Conservation (phyloP, 2,113 vertebrate genomes). For the Engraulis encrasicolus region DNA sequence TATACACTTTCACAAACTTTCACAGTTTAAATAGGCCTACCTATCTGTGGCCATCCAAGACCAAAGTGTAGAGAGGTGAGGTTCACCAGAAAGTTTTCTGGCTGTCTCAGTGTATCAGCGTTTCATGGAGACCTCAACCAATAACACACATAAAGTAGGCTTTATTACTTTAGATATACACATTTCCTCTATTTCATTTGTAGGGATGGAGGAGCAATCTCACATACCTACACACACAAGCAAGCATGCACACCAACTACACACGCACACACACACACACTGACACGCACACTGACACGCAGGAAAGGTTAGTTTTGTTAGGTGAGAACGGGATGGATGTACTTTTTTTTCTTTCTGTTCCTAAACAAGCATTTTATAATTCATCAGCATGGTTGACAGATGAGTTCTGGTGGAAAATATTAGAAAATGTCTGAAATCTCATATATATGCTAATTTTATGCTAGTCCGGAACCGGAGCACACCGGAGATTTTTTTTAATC, state of each 20-base stretch:
- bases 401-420: slow-evolving; percentile 99
- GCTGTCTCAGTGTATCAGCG: background rate
- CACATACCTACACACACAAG: background rate
- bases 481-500: slow-evolving; percentile 99
- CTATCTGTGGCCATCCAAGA: background rate
- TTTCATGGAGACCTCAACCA: background rate
- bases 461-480: slow-evolving; percentile 85
- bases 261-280: background rate
- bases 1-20: too few relatives aligned
- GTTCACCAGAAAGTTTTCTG: background rate
- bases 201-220: background rate
- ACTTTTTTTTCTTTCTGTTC: slow-evolving; percentile 67
- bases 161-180: slow-evolving; percentile 12
- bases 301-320: slow-evolving; percentile 72
- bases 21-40: too few relatives aligned
- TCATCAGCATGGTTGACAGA: slow-evolving; percentile 99
- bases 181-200: background rate
- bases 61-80: background rate
- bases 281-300: slow-evolving; percentile 54
- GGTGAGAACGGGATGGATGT: slow-evolving; percentile 55
- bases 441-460: slow-evolving; percentile 99
- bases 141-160: background rate
- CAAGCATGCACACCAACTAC: too few relatives aligned
- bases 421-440: slow-evolving; percentile 99
- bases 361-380: slow-evolving; percentile 99